phyloP scores from a whole-genome alignment of 2,113 vertebrate species.

The Rhizomys pruinosus region DNA sequence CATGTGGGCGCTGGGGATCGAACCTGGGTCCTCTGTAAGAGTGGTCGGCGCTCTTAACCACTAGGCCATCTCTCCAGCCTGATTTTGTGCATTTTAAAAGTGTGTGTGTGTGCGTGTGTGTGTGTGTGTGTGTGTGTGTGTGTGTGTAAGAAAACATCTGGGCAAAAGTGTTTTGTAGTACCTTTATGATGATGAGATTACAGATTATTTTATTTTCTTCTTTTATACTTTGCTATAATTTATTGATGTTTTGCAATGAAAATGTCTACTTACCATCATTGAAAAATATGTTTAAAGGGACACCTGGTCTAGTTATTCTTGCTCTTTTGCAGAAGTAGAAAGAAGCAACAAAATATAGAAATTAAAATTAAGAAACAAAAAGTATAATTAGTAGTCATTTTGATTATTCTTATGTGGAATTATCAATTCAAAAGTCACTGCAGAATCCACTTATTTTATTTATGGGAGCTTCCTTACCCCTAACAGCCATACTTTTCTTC shows the following conservation, averaged over 20 bases:
- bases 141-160: not conserved
- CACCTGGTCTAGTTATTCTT: slow-evolving; percentile 9
- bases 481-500: not conserved
- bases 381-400: slow-evolving; percentile 4
- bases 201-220: slow-evolving; percentile 27
- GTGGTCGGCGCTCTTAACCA: too few relatives aligned
- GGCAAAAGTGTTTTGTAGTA: not conserved
- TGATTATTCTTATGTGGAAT: slow-evolving; percentile 27
- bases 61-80: too few relatives aligned
- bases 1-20: too few relatives aligned
- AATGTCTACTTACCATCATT: slow-evolving; percentile 22
- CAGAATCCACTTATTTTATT: slow-evolving; percentile 5
- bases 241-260: slow-evolving; percentile 48
- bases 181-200: slow-evolving; percentile 21
- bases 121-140: not conserved
- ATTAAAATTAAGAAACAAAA: slow-evolving; percentile 23
- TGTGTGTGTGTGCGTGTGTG: not conserved
- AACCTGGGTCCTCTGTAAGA: too few relatives aligned
- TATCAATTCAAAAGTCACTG: slow-evolving; percentile 33
- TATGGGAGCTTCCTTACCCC: not conserved
- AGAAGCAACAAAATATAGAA: slow-evolving; percentile 38
- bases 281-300: slow-evolving; percentile 38
- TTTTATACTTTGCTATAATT: slow-evolving; percentile 50
- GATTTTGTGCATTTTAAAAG: too few relatives aligned
- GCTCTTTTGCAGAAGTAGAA: slow-evolving; percentile 27